These are phyloP conservation scores for Pterostichus madidus DNA, from an alignment of 2,888 invertebrate species.

Conservation along the genomic window DNA sequence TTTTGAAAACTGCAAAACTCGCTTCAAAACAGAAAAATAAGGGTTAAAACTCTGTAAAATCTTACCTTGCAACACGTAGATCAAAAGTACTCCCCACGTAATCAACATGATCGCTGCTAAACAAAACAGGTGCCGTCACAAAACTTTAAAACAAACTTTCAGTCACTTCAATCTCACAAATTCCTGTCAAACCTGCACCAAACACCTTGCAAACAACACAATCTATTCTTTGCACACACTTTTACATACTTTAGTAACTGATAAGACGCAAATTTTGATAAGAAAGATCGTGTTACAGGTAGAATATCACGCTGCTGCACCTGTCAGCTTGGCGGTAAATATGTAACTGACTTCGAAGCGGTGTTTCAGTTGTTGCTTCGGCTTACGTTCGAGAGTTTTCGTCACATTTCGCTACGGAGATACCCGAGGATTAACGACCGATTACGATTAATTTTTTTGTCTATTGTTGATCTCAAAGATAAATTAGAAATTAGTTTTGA, in stretches of 20 bases:
- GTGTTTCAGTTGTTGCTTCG: conserved; percentile 45
- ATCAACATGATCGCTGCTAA: conserved; percentile 29
- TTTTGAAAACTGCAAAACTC: conserved; percentile 50
- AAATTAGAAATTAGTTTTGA: conserved; percentile 50
- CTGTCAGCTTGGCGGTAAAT: conserved; percentile 46
- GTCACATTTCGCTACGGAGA: conserved; percentile 29
- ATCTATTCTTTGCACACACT: conserved; percentile 51
- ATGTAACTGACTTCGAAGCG: conserved; percentile 41
- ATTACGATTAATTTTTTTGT: conserved; percentile 46
- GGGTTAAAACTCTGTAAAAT: not conserved
- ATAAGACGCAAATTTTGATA: conserved; percentile 52
- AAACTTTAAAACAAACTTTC: conserved; percentile 56
- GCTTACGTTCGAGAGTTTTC: conserved; percentile 44
- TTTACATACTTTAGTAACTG: conserved; percentile 59
- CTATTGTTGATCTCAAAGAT: conserved; percentile 53
- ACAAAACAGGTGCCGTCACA: conserved; percentile 51
- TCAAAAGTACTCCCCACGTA: conserved; percentile 47
- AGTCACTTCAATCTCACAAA: conserved; percentile 46
- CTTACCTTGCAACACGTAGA: conserved; percentile 50
- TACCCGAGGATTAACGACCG: conserved; percentile 54
- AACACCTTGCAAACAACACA: conserved; percentile 54
- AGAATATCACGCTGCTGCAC: conserved; percentile 24
- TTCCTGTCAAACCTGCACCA: conserved; percentile 11
- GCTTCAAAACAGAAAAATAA: not conserved
- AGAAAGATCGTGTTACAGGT: conserved; percentile 49